Conservation (phyloP, 1,140 invertebrate species). For the Drosophila varians region DNA sequence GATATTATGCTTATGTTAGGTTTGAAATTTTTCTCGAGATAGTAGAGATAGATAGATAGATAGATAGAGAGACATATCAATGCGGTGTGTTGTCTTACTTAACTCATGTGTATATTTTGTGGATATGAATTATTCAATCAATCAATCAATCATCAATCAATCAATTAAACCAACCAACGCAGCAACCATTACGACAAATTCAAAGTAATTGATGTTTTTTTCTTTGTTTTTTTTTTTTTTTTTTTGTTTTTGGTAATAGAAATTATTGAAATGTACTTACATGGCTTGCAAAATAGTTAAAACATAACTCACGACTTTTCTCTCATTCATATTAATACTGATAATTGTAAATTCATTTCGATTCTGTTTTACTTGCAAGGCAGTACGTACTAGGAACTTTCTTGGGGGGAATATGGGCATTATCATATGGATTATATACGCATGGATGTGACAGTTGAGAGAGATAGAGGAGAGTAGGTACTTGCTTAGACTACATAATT, state of each 20-base stretch:
- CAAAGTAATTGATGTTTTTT: slow-evolving; percentile 65
- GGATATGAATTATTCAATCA: slow-evolving; percentile 67
- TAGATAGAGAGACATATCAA: slow-evolving; percentile 55
- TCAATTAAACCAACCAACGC: slow-evolving; percentile 81
- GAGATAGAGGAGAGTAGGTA: slow-evolving; percentile 44
- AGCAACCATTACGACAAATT: slow-evolving; percentile 83
- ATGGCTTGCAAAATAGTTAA: slow-evolving; percentile 72
- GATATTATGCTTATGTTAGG: slow-evolving; percentile 40
- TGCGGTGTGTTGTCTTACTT: slow-evolving; percentile 53
- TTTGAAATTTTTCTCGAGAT: slow-evolving; percentile 36
- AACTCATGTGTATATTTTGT: slow-evolving; percentile 65
- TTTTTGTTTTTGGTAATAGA: slow-evolving; percentile 61
- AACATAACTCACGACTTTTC: slow-evolving; percentile 57
- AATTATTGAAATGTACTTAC: slow-evolving; percentile 83
- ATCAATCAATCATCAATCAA: slow-evolving; percentile 75
- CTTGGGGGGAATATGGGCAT: slow-evolving; percentile 32
- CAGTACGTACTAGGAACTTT: slow-evolving; percentile 71
- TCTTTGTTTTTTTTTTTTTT: slow-evolving; percentile 18
- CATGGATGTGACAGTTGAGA: slow-evolving; percentile 30
- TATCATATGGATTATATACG: slow-evolving; percentile 49
- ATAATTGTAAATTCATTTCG: slow-evolving; percentile 19
- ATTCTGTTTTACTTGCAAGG: slow-evolving; percentile 67
- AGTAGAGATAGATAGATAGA: slow-evolving; percentile 35
- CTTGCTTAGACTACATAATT: slow-evolving; percentile 77
- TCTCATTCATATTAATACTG: slow-evolving; percentile 31